Evolutionary conservation across 2,113 vertebrate species (phyloP).

Genomic region (Aythya baeri): DNA sequence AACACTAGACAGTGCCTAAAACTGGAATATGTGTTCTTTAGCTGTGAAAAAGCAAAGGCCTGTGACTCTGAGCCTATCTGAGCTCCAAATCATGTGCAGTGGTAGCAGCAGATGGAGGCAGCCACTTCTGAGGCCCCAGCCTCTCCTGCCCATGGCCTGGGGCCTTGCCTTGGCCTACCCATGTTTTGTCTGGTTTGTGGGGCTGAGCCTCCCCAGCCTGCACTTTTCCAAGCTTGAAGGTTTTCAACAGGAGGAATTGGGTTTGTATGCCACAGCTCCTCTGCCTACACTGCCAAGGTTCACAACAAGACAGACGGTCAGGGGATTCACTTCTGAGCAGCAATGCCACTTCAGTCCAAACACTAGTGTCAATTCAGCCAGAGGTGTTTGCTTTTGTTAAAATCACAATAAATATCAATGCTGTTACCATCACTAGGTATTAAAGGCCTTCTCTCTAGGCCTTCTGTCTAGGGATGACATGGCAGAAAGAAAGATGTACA

Average conservation of each 20-base stretch:
- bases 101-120: neutral
- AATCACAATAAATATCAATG: neutral
- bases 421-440: neutral
- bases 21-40: neutral
- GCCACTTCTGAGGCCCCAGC: neutral
- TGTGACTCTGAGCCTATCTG: neutral
- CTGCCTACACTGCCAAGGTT: neutral
- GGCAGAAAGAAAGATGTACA: neutral
- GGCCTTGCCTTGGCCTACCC: neutral
- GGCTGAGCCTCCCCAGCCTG: neutral
- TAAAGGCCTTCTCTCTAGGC: neutral
- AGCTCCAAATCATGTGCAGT: neutral
- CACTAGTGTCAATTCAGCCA: neutral
- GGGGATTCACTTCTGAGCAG: neutral
- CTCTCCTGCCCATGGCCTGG: neutral
- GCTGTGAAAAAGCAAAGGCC: neutral
- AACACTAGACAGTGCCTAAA: neutral
- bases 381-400: neutral
- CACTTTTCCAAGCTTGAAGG: neutral
- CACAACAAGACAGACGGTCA: neutral
- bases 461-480: neutral
- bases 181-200: neutral
- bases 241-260: neutral
- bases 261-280: neutral
- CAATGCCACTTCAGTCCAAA: neutral